These are phyloP conservation scores for Sepioteuthis lessoniana DNA, from an alignment of 2,888 invertebrate genomes.

Conservation along the genomic window DNA sequence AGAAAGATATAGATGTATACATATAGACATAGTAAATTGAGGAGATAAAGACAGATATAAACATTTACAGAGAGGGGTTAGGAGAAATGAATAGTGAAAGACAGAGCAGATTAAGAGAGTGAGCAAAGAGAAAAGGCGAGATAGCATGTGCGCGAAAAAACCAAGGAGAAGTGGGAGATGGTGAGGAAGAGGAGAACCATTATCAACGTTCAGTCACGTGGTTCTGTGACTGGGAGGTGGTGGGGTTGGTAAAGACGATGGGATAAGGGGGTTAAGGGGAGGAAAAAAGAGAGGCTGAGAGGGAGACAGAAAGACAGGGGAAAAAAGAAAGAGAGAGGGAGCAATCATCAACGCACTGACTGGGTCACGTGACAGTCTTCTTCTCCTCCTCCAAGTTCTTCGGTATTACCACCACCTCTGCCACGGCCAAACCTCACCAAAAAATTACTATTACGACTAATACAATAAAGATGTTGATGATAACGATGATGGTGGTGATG, in stretches of 20 bases:
- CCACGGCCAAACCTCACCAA: not conserved
- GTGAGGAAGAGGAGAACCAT: not conserved
- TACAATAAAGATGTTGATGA: slow-evolving; percentile 1
- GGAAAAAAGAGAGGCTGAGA: not conserved
- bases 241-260: not conserved
- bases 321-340: not conserved
- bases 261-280: not conserved
- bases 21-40: not conserved
- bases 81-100: not conserved
- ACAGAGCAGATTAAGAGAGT: not conserved
- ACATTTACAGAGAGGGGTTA: not conserved
- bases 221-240: not conserved
- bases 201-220: not conserved
- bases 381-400: not conserved
- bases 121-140: not conserved
- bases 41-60: not conserved
- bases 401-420: not conserved
- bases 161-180: not conserved
- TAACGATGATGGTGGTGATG: not conserved
- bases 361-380: slow-evolving; percentile 33
- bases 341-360: not conserved
- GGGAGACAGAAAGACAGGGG: too few relatives aligned
- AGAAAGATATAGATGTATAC: not conserved
- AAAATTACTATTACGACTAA: slow-evolving; percentile 10
- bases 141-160: not conserved